Conservation (phyloP, 2,888 invertebrate species). For the Drosophila mimica region DNA sequence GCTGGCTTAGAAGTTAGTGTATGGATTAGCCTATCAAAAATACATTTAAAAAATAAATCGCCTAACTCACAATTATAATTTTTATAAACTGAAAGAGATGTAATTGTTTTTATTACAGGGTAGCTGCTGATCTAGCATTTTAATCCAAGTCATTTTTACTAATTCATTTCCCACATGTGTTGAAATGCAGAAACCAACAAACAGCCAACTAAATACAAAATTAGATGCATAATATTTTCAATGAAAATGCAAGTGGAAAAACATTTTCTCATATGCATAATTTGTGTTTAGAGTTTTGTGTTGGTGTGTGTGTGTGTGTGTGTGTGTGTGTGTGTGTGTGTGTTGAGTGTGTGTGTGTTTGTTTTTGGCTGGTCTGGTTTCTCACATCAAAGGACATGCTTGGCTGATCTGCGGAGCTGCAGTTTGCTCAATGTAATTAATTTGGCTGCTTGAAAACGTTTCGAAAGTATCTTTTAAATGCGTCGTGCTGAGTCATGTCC, state of each 20-base stretch:
- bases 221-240: slow-evolving; percentile 59
- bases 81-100: not conserved
- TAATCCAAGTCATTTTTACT: not conserved
- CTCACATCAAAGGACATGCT: slow-evolving; percentile 72
- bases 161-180: slow-evolving; percentile 30
- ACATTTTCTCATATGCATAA: slow-evolving; percentile 58
- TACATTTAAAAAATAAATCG: not conserved
- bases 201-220: slow-evolving; percentile 3
- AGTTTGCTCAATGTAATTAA: slow-evolving; percentile 63
- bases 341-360: not conserved
- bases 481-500: slow-evolving; percentile 53
- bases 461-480: slow-evolving; percentile 41
- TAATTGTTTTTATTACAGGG: not conserved
- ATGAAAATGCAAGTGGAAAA: slow-evolving; percentile 46
- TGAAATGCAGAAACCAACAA: not conserved
- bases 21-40: not conserved
- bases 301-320: not conserved
- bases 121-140: not conserved
- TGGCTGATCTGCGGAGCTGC: slow-evolving; percentile 48
- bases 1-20: not conserved
- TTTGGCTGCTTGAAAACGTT: slow-evolving; percentile 60
- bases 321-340: not conserved
- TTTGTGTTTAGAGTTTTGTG: slow-evolving; percentile 33
- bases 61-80: not conserved
- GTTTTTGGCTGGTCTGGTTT: slow-evolving; percentile 4